Base-by-base conservation (phyloP, 2,888 invertebrate species). In the Geophilus truncorum region DNA sequence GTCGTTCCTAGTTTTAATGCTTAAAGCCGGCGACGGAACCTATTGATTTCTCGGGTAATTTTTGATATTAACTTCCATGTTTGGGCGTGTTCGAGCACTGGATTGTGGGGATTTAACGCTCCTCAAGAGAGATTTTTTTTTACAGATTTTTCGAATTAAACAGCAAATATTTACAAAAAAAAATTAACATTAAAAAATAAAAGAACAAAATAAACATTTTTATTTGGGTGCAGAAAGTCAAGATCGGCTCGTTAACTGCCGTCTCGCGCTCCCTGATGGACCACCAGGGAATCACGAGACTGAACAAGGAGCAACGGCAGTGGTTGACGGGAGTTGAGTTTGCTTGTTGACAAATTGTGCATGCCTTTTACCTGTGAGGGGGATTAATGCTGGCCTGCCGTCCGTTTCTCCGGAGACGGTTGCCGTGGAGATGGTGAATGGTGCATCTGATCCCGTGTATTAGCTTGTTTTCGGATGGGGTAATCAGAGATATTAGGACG, bases 321-420 rank as follows among this genome's bases (percentile, higher is more conserved):
- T 45, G 12, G 45, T 45, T 51, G 51, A 51, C 51, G 51, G 51
- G 18, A 51, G 18, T 77, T 36, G 77, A 36, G 34, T 77, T 51
- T 51, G 45, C 28, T 51, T 79, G 79, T 79, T 79, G 79, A 79
- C 79, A 79, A 79, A 79, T 79, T 79, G 79, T 79, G 79, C 79
- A 79, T 79, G 79, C 79, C 79, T 79, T 51, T 75, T 79, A 79
- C 79, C 79, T 79, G 79, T 36, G 23, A 23, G 28, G 6, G 51
- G 79, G 79, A 79, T 79, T 79, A 79, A 79, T 79, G 79, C 28
- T 32, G 15, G 34, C 51, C 25, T 25, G 79, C 45, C 45, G 23
- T 40, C 51, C 45, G 79, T 79, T 45, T 51, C 79, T 51, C 79
- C 25, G 79, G 79, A 79, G 79, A 79, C 79, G 18, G 45, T 79